Evolutionary conservation across 2,797 vertebrate species (phyloP), one percentile per base, ranked within the genome.

Genomic region (Capromys pilorides): DNA sequence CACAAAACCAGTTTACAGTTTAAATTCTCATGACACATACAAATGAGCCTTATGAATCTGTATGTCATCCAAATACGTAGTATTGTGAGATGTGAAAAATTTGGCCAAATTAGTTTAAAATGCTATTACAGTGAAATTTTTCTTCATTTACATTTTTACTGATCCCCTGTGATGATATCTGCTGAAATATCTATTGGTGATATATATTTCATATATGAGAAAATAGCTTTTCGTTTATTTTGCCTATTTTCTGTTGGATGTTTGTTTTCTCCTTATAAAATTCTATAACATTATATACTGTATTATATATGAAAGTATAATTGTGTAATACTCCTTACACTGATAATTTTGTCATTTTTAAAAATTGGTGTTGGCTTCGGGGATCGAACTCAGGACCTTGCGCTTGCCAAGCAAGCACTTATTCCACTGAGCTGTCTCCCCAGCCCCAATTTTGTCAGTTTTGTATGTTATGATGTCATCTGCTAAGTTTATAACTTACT

Each of bases 311-410:
- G 2, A 86, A 71, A 61, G 14, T 61, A n/a, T 61, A 87, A 14
- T 75, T 75, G 2, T 61, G 18, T 61, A 73, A 31, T 78, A 66
- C n/a, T 84, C 11, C 51, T 77, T 54, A 41, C 31, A 45, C 45
- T 85, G 85, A 84, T 86, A 33, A 86, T 77, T 82, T 73, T 90
- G 49, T 64, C 45, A 49, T 51, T 84, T 94, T 88, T 95, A n/a
- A n/a, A n/a, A n/a, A 16, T 57, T 57, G 16, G 14, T 57, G 16
- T 3, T 57, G 54, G 54, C 18, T 16, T 14, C 54, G 18, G 14
- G 14, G 54, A 13, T 54, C 14, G 14, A 54, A 54, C 14, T 54
- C 54, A 54, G 54, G 14, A 54, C 54, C 14, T 54, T 54, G 54
- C 16, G 14, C 54, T 54, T 54, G 54, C 54, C 54, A 54, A 14